A percentile compares a stretch with the other conserved stretches of the same genome.
Conservation (phyloP, 2,797 vertebrate species). For the Cryptoprocta ferox region DNA sequence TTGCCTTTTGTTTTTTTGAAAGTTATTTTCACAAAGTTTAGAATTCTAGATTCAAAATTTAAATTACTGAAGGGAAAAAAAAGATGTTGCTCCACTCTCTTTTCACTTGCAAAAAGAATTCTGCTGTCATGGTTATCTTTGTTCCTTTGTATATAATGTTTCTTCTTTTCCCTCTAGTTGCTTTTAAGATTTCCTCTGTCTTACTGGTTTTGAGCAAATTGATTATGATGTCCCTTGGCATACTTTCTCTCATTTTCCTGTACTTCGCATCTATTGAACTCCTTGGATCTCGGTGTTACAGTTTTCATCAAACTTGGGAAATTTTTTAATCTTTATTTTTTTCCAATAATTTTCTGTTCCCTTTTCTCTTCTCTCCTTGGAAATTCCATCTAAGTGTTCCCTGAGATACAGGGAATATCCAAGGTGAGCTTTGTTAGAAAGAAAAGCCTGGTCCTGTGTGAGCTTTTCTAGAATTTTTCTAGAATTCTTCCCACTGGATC, state of each 20-base stretch:
- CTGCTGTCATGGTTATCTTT: neutral
- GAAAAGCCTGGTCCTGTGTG: neutral
- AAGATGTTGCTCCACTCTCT: neutral
- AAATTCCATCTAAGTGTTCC: neutral
- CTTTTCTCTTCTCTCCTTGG: neutral
- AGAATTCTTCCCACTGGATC: neutral
- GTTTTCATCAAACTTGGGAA: neutral
- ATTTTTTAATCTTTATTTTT: neutral
- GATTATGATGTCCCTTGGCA: neutral
- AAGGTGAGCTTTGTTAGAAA: no score
- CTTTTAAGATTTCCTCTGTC: slow-evolving; percentile 30
- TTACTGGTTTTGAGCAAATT: neutral
- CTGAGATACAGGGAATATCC: no score
- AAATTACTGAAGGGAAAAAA: neutral
- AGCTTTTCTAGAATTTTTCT: neutral
- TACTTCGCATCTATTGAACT: neutral
- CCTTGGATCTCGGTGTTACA: neutral
- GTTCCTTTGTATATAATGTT: neutral
- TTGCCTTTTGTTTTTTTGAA: neutral
- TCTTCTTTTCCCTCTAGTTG: neutral
- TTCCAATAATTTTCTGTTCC: neutral
- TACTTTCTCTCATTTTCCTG: neutral
- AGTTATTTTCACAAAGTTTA: neutral
- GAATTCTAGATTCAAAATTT: neutral
- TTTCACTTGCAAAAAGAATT: neutral